Evolutionary conservation across 2,797 vertebrate genomes (phyloP), one percentile per base, ranked within the genome.

Genomic region (Threskiornis aethiopicus): DNA sequence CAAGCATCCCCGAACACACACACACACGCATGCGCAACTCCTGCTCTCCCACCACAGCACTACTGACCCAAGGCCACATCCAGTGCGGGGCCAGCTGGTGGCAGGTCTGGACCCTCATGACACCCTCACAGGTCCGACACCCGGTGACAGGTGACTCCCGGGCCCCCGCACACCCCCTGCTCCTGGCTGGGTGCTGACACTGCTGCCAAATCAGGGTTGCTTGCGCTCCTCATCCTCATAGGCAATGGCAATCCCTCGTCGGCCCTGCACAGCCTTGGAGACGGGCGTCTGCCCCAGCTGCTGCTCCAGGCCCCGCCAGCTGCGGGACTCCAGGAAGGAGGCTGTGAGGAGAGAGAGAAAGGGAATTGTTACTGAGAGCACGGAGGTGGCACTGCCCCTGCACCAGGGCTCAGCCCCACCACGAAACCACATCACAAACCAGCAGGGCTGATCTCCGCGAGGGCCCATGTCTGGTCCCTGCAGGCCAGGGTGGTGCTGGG

Each of bases 221-320:
- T 96, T 54, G 2, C 4, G 16, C 7, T 52, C 86, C 79, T 97
- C 97, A 0, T 97, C 90, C 57, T 97, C 97, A 0, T 97, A 97
- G 78, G 97, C 99, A 14, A 99, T 99, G 47, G 99, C 99, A 72
- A 99, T 99, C 47, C 99, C 99, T 91, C 98, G 99, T 82, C 99
- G 98, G 84, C 99, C 99, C 62, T 98, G 96, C 59, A 99, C 98
- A 3, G 99, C 99, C 95, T 99, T 99, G 61, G 98, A 97, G 62
- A 99, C 95, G 0, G 99, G 97, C 0, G 98, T 99, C 98, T 99
- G 98, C 9, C 99, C 99, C 97, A 99, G 83, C 92, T 98, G 98
- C 95, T 98, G 98, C 94, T 99, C 99, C 92, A 99, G 97, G 33
- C 99, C 99, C 51, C 94, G 98, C 99, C 99, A 99, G 97, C 99